Conservation (phyloP, 2,888 invertebrate species). For the Mesorhabditis sp. region DNA sequence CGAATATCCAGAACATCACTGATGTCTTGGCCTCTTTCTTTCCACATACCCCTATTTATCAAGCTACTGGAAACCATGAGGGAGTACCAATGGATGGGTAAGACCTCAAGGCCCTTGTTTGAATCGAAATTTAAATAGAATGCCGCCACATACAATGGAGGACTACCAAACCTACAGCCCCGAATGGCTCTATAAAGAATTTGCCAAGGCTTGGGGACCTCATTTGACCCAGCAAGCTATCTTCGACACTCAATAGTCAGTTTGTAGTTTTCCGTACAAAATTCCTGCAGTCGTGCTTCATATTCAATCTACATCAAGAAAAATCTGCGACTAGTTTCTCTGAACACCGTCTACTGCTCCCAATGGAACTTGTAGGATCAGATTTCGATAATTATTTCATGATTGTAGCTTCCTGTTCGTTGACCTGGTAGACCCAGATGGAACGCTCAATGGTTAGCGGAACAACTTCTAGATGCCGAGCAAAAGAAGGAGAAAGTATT, state of each 20-base stretch:
- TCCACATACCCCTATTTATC: conserved; percentile 80
- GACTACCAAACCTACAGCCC: conserved; percentile 59
- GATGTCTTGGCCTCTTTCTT: conserved; percentile 64
- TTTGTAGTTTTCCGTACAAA: not conserved
- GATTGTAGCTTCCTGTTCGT: conserved; percentile 14
- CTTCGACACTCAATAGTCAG: conserved; percentile 40
- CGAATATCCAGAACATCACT: conserved; percentile 41
- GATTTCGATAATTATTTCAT: not conserved
- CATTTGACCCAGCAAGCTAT: conserved; percentile 67
- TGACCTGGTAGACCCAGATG: conserved; percentile 19
- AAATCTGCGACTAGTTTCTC: conserved; percentile 45
- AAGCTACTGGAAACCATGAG: conserved; percentile 92
- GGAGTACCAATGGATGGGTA: conserved; percentile 89
- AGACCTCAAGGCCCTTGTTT: conserved; percentile 6
- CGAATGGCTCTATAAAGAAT: conserved; percentile 77
- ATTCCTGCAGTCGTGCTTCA: conserved; percentile 68
- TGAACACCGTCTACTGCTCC: conserved; percentile 59
- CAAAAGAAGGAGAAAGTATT: conserved; percentile 12
- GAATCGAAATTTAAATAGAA: conserved; percentile 33
- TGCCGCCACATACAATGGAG: conserved; percentile 60
- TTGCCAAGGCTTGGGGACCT: conserved; percentile 73
- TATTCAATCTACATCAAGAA: conserved; percentile 70
- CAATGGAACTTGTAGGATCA: conserved; percentile 52
- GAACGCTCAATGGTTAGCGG: conserved; percentile 16
- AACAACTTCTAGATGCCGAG: conserved; percentile 17